A percentile compares a stretch with the other conserved stretches of the same genome.
These are phyloP conservation scores for Dromaius novaehollandiae DNA, from an alignment of 2,113 vertebrate species.

Conservation along the genomic window DNA sequence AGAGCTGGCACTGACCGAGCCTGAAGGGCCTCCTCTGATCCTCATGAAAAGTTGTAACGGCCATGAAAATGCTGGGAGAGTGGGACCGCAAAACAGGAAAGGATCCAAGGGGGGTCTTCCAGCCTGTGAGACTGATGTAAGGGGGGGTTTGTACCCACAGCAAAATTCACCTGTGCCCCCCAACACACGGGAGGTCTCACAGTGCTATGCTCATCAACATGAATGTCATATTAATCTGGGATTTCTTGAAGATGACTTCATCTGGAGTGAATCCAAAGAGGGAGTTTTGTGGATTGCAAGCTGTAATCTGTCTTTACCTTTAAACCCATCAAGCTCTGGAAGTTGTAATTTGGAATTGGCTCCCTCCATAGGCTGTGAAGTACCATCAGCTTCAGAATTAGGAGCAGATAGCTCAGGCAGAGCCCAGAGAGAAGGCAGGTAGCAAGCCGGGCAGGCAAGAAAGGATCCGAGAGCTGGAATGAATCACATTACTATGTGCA, in stretches of 20 bases:
- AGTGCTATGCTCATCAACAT: rapidly evolving
- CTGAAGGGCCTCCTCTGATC: not conserved
- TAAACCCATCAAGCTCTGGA: not conserved
- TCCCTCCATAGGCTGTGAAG: not conserved
- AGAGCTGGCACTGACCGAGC: not conserved
- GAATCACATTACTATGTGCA: not conserved
- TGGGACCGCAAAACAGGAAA: rapidly evolving
- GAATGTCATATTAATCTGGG: not conserved
- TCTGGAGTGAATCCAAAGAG: not conserved
- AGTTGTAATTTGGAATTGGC: not conserved
- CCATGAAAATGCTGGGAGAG: not conserved
- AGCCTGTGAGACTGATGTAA: not conserved
- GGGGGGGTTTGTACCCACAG: not conserved
- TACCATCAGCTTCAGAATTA: not conserved
- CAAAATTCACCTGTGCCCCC: not conserved
- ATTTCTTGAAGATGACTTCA: not conserved
- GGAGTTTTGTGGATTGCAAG: not conserved
- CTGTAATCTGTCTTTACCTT: not conserved
- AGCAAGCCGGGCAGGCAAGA: not conserved
- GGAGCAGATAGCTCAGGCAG: not conserved
- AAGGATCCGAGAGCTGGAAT: not conserved
- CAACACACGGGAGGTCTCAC: rapidly evolving
- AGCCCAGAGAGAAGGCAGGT: not conserved
- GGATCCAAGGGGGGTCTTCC: not conserved
- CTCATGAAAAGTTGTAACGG: not conserved